phyloP scores from a whole-genome alignment of 2,797 vertebrate species.

The Etheostoma nigrum region DNA sequence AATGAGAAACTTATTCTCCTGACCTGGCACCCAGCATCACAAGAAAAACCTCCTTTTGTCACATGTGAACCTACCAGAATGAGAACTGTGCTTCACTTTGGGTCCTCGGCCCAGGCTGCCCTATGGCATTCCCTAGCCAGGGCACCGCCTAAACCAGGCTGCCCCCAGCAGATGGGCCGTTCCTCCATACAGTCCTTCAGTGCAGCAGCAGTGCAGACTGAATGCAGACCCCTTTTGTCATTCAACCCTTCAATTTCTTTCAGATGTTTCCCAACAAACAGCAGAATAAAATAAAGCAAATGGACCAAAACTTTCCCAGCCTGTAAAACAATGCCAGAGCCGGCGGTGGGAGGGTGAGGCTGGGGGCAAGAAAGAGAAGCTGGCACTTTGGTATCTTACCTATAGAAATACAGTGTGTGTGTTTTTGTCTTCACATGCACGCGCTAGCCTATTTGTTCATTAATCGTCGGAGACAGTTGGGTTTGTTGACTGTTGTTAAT shows the following conservation, averaged over 20 bases:
- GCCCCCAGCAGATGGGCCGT: conserved; percentile 79
- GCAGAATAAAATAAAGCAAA: conserved; percentile 84
- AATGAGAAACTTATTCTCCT: conserved; percentile 56
- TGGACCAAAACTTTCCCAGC: conserved; percentile 86
- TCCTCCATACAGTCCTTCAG: conserved; percentile 75
- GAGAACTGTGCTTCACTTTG: conserved; percentile 43
- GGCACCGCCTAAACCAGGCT: conserved; percentile 66
- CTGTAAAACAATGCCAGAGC: conserved; percentile 83
- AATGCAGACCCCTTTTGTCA: conserved; percentile 82
- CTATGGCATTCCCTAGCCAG: conserved; percentile 66
- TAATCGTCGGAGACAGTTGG: conserved; percentile 52
- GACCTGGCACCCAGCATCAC: conserved; percentile 44
- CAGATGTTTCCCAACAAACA: conserved; percentile 89
- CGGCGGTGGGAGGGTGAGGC: conserved; percentile 73
- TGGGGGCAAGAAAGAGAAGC: conserved; percentile 64
- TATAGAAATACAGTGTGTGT: conserved; percentile 81
- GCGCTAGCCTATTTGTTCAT: conserved; percentile 55
- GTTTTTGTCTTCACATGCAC: conserved; percentile 30
- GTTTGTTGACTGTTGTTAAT: conserved; percentile 29
- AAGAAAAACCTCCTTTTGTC: conserved; percentile 52
- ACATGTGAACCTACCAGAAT: conserved; percentile 62
- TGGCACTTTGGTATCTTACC: conserved; percentile 81
- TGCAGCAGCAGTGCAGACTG: conserved; percentile 68
- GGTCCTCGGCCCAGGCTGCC: conserved; percentile 49
- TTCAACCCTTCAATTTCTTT: conserved; percentile 84